Evolutionary conservation across 2,113 vertebrate species (phyloP).

Genomic region (Rallus limicola): DNA sequence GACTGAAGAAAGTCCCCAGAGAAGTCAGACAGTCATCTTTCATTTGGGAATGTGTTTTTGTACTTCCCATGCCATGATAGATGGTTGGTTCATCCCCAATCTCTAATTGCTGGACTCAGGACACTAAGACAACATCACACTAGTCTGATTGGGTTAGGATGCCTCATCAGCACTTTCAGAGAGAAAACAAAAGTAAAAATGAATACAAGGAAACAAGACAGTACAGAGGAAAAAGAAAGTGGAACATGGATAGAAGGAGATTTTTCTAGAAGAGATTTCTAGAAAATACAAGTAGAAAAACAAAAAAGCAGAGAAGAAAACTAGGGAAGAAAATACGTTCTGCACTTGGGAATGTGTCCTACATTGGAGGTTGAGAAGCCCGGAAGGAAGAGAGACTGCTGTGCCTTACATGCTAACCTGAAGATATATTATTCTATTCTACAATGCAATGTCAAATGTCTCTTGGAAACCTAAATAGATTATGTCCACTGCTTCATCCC

Average conservation of each 20-base stretch:
- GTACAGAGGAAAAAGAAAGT: not conserved
- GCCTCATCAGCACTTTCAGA: not conserved
- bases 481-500: slow-evolving; percentile 43
- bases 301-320: not conserved
- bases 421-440: slow-evolving; percentile 52
- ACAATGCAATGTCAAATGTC: slow-evolving; percentile 51
- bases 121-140: not conserved
- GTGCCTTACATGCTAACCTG: not conserved
- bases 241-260: not conserved
- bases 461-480: slow-evolving; percentile 64
- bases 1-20: not conserved
- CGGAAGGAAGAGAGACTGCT: not conserved
- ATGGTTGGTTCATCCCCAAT: not conserved
- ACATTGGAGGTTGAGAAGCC: not conserved
- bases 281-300: not conserved
- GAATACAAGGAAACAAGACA: not conserved
- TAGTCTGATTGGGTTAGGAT: not conserved
- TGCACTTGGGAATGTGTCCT: not conserved
- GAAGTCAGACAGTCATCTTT: not conserved
- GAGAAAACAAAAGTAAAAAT: not conserved
- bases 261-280: not conserved
- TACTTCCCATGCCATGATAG: not conserved
- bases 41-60: not conserved
- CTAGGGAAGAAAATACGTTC: not conserved
- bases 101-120: not conserved